phyloP scores from a whole-genome alignment of 2,113 vertebrate genomes.

The Grallaria varia region DNA sequence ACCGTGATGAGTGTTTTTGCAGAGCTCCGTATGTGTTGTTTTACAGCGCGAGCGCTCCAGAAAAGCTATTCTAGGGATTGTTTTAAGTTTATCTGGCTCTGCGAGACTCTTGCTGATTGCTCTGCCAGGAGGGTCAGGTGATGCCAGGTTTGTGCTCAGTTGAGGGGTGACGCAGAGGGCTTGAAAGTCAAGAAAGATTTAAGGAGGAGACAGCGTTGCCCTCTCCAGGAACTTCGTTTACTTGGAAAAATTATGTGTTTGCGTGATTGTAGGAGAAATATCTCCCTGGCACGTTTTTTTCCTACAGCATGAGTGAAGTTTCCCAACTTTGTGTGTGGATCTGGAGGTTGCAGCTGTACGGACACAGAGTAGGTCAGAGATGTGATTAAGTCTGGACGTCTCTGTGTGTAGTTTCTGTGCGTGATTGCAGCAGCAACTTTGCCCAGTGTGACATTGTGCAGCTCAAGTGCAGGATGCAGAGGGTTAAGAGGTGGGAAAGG shows the following conservation, averaged over 20 bases:
- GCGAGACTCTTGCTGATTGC: neutral
- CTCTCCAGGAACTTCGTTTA: neutral
- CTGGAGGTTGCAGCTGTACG: neutral
- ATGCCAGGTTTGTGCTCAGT: neutral
- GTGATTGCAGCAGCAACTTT: neutral
- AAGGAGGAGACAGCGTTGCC: neutral
- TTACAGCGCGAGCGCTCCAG: neutral
- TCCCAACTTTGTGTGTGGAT: neutral
- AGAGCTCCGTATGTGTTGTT: neutral
- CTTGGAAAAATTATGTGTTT: neutral
- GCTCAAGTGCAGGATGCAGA: neutral
- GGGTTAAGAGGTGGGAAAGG: neutral
- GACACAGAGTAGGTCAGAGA: neutral
- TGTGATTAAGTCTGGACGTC: neutral
- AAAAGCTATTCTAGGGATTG: neutral
- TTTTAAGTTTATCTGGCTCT: neutral
- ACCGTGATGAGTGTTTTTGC: neutral
- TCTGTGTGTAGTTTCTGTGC: neutral
- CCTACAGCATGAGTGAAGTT: neutral
- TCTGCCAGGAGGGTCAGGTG: neutral
- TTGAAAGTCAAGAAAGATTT: neutral
- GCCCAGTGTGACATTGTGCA: neutral
- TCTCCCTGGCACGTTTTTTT: neutral
- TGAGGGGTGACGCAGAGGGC: neutral
- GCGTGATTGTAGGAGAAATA: neutral